phyloP scores from a whole-genome alignment of 2,113 vertebrate species.

The Cairina moschata region DNA sequence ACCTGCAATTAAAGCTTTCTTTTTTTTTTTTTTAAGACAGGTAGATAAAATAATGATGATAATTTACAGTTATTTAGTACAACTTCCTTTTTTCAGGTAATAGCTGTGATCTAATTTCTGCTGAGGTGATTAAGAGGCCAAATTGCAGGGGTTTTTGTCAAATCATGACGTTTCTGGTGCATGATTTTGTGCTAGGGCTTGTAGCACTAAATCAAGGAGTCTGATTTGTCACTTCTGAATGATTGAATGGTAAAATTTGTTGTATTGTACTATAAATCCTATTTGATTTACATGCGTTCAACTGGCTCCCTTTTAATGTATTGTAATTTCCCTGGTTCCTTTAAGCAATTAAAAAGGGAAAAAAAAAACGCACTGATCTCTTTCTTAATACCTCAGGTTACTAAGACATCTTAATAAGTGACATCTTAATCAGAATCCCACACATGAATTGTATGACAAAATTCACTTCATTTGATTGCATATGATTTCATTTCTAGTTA shows the following conservation, averaged over 20 bases:
- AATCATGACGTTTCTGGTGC: background rate
- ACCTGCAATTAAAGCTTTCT: background rate
- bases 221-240: background rate
- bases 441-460: background rate
- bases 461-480: background rate
- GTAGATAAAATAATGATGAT: background rate
- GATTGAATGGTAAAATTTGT: background rate
- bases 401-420: no score
- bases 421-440: background rate
- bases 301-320: no score
- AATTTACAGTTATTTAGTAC: background rate
- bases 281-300: background rate
- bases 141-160: background rate
- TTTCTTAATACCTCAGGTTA: no score
- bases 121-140: background rate
- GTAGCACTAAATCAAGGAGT: background rate
- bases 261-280: background rate
- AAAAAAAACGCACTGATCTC: no score
- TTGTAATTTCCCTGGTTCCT: no score
- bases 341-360: no score
- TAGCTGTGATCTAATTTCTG: background rate
- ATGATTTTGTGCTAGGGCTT: background rate
- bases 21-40: background rate
- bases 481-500: background rate
- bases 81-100: background rate